Evolutionary conservation across 2,888 invertebrate genomes (phyloP).

Genomic region (Yponomeuta cagnagella): DNA sequence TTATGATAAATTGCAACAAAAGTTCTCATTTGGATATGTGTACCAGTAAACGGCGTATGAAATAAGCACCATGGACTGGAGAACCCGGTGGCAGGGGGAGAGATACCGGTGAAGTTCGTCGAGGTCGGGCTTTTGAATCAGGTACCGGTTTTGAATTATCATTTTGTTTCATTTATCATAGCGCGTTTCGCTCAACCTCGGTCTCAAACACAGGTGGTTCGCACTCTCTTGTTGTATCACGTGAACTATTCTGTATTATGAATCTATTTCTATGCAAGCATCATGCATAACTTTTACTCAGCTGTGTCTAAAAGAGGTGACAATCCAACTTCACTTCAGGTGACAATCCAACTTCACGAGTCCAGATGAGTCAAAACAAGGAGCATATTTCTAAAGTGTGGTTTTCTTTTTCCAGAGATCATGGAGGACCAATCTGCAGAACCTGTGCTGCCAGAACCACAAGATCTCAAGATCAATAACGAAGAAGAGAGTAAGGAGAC

Average conservation of each 20-base stretch:
- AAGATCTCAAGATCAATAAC: conserved; percentile 16
- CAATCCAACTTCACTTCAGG: background rate
- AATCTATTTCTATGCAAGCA: conserved; percentile 1
- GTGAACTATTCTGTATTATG: conserved; percentile 15
- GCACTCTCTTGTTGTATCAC: conserved; percentile 27
- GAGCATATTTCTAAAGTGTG: conserved; percentile 8
- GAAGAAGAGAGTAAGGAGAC: conserved; percentile 24
- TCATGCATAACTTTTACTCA: background rate
- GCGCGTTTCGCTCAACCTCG: conserved; percentile 34
- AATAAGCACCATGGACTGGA: conserved; percentile 58
- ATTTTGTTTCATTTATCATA: conserved; percentile 71
- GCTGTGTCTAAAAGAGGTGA: background rate
- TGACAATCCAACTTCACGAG: background rate
- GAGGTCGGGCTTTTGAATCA: conserved; percentile 68
- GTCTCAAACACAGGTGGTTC: conserved; percentile 40
- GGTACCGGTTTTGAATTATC: conserved; percentile 74
- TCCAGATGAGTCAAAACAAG: background rate
- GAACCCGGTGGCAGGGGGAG: conserved; percentile 50
- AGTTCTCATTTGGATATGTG: conserved; percentile 25
- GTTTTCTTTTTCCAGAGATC: conserved; percentile 36
- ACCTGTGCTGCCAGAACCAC: conserved; percentile 2
- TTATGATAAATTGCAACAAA: conserved; percentile 38
- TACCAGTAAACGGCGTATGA: conserved; percentile 36
- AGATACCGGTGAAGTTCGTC: conserved; percentile 58
- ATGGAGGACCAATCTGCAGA: conserved; percentile 35